Base-by-base conservation (phyloP, 2,113 vertebrate species). In the Microtus oregoni region DNA sequence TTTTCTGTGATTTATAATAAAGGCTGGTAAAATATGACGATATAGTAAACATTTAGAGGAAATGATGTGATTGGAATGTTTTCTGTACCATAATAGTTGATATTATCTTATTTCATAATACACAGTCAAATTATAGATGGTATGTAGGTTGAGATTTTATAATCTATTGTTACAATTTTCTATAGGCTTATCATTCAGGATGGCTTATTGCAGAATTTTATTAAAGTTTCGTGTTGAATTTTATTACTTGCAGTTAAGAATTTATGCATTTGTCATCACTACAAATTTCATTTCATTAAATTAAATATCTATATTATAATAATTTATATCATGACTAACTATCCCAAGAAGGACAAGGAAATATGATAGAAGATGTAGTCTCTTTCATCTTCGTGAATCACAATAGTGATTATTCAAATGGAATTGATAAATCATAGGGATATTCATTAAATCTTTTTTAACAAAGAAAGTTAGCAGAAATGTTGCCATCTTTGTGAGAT, bases 281-380 rank as follows among this genome's bases (percentile, higher is more conserved):
- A 81, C 11, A 97, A 90, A 93, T 97, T 97, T 79, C 72, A 93
- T 88, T 93, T 97, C 90, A 97, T 90, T 82, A 97, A 97, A 97
- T 96, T 92, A 98, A 98, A 97, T 94, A 96, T 97, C 65, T 6
- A 22, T 72, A 89, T 92, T 95, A 83, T 32, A 97, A 96, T 92
- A 95, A 72, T 75, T 97, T 61, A 90, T 96, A 89, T 96, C 94
- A 65, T 89, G 89, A 75, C 93, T 91, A 79, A 97, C 97, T 82
- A 41, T 67, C 87, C 96, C 91, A 93, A 93, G 81, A 97, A 93
- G 89, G 92, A 98, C 97, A 96, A 41, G 65, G 70, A 76, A 63
- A 77, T 86, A 89, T 58, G 58, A 92, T 82, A 97, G 86, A 96
- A 94, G 52, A 95, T 28, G 1, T 91, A 81, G 92, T 89, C 77